These are phyloP conservation scores for Baryphthengus martii DNA, from an alignment of 2,113 vertebrate genomes.

Conservation along the genomic window DNA sequence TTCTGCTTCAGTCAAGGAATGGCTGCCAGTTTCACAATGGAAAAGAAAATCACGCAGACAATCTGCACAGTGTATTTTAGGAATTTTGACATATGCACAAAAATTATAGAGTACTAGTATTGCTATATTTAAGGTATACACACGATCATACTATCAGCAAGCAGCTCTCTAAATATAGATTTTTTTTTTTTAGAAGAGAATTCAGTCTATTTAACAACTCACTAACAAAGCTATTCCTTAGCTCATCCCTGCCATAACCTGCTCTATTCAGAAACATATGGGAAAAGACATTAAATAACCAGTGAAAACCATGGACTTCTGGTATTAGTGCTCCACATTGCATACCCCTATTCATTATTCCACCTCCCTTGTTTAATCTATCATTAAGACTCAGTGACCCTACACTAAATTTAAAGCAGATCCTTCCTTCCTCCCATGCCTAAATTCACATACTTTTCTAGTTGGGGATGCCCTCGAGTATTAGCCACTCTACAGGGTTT, in stretches of 20 bases:
- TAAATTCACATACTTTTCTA: conserved; percentile 86
- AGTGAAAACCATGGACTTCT: conserved; percentile 81
- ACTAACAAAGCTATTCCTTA: conserved; percentile 81
- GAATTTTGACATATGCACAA: not conserved
- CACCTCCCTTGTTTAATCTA: conserved; percentile 84
- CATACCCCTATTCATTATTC: conserved; percentile 84
- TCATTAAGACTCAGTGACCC: conserved; percentile 87
- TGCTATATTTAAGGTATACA: not conserved
- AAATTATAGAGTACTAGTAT: not conserved
- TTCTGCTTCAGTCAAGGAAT: not conserved
- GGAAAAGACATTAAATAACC: conserved; percentile 85
- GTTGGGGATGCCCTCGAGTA: conserved; percentile 83
- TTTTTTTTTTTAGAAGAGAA: conserved; percentile 53
- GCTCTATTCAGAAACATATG: conserved; percentile 83
- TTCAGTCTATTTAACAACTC: conserved; percentile 72
- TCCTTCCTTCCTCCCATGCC: conserved; percentile 88
- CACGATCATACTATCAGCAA: conserved; percentile 4
- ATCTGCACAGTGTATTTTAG: not conserved
- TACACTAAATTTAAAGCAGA: conserved; percentile 88
- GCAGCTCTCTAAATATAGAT: conserved; percentile 34
- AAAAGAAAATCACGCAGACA: not conserved
- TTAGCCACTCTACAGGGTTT: conserved; percentile 85
- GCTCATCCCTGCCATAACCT: conserved; percentile 84
- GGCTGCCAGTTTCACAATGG: not conserved
- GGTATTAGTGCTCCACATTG: conserved; percentile 83